Conservation (phyloP, 2,888 invertebrate genomes). For the Oscheius sp. region DNA sequence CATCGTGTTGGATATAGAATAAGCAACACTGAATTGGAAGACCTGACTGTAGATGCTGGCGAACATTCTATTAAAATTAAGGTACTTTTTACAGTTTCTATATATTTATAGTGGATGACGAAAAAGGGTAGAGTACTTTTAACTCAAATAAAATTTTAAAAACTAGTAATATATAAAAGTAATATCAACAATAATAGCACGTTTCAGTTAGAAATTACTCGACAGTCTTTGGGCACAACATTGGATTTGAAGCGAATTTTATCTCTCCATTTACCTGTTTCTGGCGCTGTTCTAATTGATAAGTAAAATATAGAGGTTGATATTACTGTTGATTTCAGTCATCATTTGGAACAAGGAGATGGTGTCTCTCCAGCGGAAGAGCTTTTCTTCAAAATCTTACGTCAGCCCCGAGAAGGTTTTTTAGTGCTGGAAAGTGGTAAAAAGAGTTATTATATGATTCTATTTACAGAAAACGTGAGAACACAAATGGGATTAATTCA, state of each 20-base stretch:
- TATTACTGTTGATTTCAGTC: too few relatives aligned
- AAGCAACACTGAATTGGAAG: conserved; percentile 36
- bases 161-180: too few relatives aligned
- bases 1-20: conserved; percentile 34
- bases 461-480: conserved; percentile 1
- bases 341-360: conserved; percentile 34
- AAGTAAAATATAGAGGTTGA: too few relatives aligned
- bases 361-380: conserved; percentile 30
- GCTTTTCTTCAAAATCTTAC: conserved; percentile 32
- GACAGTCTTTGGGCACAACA: conserved; percentile 23
- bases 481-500: conserved; percentile 15
- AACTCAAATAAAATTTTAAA: too few relatives aligned
- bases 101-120: too few relatives aligned
- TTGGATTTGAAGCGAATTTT: conserved; percentile 30
- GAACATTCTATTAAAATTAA: conserved; percentile 36
- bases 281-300: conserved; percentile 47
- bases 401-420: conserved; percentile 33
- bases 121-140: too few relatives aligned
- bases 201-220: conserved; percentile 22
- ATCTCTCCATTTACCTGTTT: conserved; percentile 40
- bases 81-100: too few relatives aligned
- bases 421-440: conserved; percentile 33
- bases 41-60: conserved; percentile 41
- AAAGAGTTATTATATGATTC: neutral
- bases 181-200: too few relatives aligned